Evolutionary conservation across 2,888 invertebrate species (phyloP).

Genomic region (Cephus nigrinus): DNA sequence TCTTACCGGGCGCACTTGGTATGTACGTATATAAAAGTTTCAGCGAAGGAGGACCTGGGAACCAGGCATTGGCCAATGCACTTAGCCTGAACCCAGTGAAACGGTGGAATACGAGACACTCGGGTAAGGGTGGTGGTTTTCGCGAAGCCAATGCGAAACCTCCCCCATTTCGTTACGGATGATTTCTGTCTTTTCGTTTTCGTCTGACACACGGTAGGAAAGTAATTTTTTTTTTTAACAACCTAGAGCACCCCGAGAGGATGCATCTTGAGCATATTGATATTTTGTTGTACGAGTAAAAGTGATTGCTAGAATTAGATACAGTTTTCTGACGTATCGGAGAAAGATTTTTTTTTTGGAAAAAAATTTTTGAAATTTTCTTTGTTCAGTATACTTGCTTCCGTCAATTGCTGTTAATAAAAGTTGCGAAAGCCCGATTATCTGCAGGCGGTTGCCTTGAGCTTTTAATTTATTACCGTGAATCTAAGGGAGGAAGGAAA

Average conservation of each 20-base stretch:
- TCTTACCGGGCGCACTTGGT: constrained; percentile 25
- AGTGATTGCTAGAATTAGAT: background rate
- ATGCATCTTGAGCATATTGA: too few relatives aligned
- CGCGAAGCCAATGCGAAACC: background rate
- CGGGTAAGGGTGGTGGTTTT: background rate
- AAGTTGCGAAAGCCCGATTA: background rate
- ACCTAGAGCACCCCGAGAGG: background rate
- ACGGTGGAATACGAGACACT: background rate
- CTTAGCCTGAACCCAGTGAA: background rate
- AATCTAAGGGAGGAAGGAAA: background rate
- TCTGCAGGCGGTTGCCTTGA: background rate
- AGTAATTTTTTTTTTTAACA: background rate
- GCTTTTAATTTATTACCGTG: background rate
- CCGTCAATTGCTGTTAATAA: background rate
- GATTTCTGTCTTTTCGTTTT: background rate
- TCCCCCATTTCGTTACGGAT: background rate
- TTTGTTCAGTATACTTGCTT: background rate
- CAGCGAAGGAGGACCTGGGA: constrained; percentile 11
- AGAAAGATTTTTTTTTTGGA: background rate
- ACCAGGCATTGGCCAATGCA: constrained; percentile 3
- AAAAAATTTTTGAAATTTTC: background rate
- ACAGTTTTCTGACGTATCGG: background rate
- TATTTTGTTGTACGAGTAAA: background rate
- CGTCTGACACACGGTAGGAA: background rate
- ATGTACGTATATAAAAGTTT: constrained; percentile 39